Evolutionary conservation across 2,888 invertebrate species (phyloP), one percentile per base, ranked within the genome.

Genomic region (Drosophila phalerata): DNA sequence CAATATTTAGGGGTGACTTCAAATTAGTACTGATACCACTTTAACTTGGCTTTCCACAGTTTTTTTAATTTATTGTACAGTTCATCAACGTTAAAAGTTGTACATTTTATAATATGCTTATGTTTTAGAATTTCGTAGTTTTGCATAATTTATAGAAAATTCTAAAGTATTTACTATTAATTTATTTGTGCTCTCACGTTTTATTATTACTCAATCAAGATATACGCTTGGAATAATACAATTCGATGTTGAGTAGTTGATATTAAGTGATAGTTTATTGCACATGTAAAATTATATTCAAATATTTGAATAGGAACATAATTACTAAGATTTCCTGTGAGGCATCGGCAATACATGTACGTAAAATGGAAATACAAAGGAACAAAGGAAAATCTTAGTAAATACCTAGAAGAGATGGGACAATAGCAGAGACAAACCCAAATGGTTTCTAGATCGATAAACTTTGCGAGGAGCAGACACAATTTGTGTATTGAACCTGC

Each of bases 361-460:
- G 10, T 34, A 19, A 22, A 37, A 5, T 13, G 34, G 28, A 22
- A 43, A 25, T 43, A 38, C 8, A 17, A 38, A 9, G 30, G 51
- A 49, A 49, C 45, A 49, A 37, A 47, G 63, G 43, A 45, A 48
- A 57, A 40, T 58, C 38, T 49, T 69, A 0, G 43, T 28, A 32
- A 53, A 51, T 11, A 15, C 52, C 15, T 17, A 43, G 25, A 5
- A 8, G 9, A 37, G 40, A 51, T 19, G 25, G 32, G 51, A 5
- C 28, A 37, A 60, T 28, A 37, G 49, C 64, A 55, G 67, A 45
- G 75, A 72, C 72, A 69, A 64, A 70, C 49, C 55, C 61, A 77
- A 62, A 74, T 77, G 63, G 40, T 53, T 70, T 61, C 45, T 61
- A 79, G 79, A 81, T 85, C 85, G 85, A 81, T 81, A 85, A 76